phyloP scores from a whole-genome alignment of 2,113 vertebrate species.

The Azemiops feae region DNA sequence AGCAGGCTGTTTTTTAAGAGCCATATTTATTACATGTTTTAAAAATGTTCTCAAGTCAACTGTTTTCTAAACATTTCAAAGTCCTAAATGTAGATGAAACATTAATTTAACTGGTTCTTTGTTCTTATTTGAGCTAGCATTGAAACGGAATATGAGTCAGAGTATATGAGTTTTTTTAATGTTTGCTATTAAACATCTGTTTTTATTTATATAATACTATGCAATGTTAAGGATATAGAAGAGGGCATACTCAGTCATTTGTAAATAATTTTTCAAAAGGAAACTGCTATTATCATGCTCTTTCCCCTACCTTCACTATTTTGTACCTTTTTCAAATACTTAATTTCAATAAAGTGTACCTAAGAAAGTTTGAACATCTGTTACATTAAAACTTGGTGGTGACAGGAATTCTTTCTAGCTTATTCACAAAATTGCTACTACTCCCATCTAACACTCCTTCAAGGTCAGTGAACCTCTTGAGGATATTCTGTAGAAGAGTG shows the following conservation, averaged over 20 bases:
- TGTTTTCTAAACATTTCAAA: slow-evolving; percentile 35
- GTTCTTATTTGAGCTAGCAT: not conserved
- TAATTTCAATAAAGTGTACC: not conserved
- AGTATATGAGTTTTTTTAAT: not conserved
- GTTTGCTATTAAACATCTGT: not conserved
- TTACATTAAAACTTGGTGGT: not conserved
- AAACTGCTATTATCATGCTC: not conserved
- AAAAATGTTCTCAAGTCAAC: slow-evolving; percentile 5
- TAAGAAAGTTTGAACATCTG: not conserved
- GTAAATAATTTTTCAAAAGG: not conserved
- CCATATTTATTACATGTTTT: not conserved
- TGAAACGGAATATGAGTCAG: slow-evolving; percentile 5
- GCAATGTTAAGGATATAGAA: not conserved
- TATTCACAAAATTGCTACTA: not conserved
- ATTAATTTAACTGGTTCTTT: not conserved
- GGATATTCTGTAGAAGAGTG: not conserved
- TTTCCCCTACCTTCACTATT: not conserved
- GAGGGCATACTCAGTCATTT: not conserved
- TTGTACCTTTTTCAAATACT: not conserved
- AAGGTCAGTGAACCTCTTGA: not conserved
- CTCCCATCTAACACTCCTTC: not conserved
- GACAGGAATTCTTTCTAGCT: not conserved
- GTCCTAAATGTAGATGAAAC: not conserved
- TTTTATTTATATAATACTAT: slow-evolving; percentile 1
- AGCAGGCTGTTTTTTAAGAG: not conserved